Conservation (phyloP, 2,113 vertebrate species). For the Myotis lucifugus region DNA sequence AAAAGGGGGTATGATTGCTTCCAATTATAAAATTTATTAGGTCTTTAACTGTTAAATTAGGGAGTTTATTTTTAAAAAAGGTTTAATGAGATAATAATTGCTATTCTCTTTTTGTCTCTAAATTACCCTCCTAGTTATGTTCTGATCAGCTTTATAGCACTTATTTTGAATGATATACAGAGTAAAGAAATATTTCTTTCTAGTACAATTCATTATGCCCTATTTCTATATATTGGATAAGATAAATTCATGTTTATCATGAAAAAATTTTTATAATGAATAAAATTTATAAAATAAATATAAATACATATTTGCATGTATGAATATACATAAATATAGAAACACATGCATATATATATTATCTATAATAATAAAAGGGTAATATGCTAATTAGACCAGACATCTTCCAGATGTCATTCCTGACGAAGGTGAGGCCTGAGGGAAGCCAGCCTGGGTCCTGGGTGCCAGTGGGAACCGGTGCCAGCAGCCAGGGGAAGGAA, state of each 20-base stretch:
- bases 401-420: too few species aligned
- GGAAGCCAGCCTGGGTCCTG: too few species aligned
- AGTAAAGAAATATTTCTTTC: slow-evolving; percentile 15
- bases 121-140: not conserved
- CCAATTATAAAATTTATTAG: not conserved
- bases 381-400: too few species aligned
- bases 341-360: not conserved
- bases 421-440: too few species aligned
- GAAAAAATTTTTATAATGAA: not conserved
- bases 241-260: slow-evolving; percentile 22
- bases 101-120: slow-evolving; percentile 43
- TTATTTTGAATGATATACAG: slow-evolving; percentile 16
- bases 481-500: too few species aligned
- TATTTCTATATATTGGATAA: not conserved
- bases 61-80: not conserved
- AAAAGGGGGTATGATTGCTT: not conserved
- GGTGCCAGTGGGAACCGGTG: too few species aligned
- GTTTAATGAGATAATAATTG: not conserved
- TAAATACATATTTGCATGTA: not conserved
- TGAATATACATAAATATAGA: not conserved
- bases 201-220: not conserved
- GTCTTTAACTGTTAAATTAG: not conserved
- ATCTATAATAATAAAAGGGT: too few species aligned
- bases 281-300: slow-evolving; percentile 44
- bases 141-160: not conserved